Evolutionary conservation across 2,888 invertebrate genomes (phyloP), one percentile per base, ranked within the genome.

Genomic region (Odontocolon sp.): DNA sequence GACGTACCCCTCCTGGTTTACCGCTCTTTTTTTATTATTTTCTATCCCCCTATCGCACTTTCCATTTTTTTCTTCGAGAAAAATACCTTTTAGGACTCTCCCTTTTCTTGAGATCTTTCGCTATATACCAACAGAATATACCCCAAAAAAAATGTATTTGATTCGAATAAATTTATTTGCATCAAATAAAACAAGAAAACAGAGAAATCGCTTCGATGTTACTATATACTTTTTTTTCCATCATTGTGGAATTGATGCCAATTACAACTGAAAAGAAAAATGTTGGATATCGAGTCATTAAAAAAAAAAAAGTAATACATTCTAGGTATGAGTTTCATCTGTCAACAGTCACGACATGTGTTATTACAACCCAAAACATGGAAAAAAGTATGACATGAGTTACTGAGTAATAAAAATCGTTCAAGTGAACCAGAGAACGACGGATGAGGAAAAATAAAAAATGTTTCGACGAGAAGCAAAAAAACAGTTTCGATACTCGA

Each of bases 71-170:
- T n/a, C n/a, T n/a, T n/a, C n/a, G n/a, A n/a, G n/a, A n/a, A n/a
- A n/a, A n/a, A 9, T 26, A 16, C 50, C 50, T 38, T 64, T 64
- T 64, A 33, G n/a, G 26, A 64, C 64, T 50, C 38, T 64, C 50
- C 23, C 50, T 64, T 26, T 36, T 47, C 45, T 21, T 45, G 11
- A 23, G 26, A 38, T 9, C 47, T 50, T 64, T 50, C 50, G 2
- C 9, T 36, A n/a, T 14, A 33, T 18, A 54, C 33, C 54, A 54
- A 33, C 54, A 16, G 2, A 54, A 54, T 54, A 33, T 54, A 54
- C 33, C 33, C 54, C n/a, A n/a, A n/a, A n/a, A n/a, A n/a, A n/a
- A n/a, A n/a, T n/a, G n/a, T n/a, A n/a, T n/a, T n/a, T n/a, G n/a
- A n/a, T n/a, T n/a, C n/a, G n/a, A n/a, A n/a, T n/a, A n/a, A n/a